These are phyloP conservation scores for Periparus ater DNA, from an alignment of 2,797 vertebrate genomes.

Conservation along the genomic window DNA sequence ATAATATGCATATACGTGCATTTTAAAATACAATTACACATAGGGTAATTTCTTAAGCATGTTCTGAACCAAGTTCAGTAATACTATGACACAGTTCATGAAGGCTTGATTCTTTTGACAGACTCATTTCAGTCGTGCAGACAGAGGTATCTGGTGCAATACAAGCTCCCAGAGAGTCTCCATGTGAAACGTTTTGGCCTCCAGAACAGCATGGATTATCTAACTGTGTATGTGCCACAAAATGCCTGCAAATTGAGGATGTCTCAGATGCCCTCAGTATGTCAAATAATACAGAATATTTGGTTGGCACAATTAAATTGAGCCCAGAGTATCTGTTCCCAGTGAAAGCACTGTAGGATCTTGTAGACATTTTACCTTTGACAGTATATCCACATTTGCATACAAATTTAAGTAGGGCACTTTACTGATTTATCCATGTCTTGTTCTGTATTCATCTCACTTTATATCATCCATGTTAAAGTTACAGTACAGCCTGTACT, in stretches of 20 bases:
- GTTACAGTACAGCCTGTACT: not conserved
- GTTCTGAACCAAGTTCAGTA: not conserved
- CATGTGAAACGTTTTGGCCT: not conserved
- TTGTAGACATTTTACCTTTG: not conserved
- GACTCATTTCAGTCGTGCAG: not conserved
- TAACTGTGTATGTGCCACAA: no score
- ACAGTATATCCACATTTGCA: not conserved
- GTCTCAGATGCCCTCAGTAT: not conserved
- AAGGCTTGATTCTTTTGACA: not conserved
- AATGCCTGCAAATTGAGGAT: not conserved
- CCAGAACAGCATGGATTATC: not conserved
- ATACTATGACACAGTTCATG: not conserved
- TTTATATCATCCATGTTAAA: not conserved
- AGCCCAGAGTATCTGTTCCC: not conserved
- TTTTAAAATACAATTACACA: not conserved
- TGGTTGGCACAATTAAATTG: not conserved
- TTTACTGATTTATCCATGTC: not conserved
- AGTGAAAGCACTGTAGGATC: not conserved
- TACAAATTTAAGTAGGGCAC: not conserved
- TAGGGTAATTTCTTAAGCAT: not conserved
- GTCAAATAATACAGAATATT: not conserved
- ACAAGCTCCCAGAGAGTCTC: not conserved
- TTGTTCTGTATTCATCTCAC: not conserved
- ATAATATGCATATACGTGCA: fast-evolving
- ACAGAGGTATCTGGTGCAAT: not conserved